Evolutionary conservation across 2,113 vertebrate species (phyloP), one percentile per base, ranked within the genome.

Genomic region (Nycticebus coucang): DNA sequence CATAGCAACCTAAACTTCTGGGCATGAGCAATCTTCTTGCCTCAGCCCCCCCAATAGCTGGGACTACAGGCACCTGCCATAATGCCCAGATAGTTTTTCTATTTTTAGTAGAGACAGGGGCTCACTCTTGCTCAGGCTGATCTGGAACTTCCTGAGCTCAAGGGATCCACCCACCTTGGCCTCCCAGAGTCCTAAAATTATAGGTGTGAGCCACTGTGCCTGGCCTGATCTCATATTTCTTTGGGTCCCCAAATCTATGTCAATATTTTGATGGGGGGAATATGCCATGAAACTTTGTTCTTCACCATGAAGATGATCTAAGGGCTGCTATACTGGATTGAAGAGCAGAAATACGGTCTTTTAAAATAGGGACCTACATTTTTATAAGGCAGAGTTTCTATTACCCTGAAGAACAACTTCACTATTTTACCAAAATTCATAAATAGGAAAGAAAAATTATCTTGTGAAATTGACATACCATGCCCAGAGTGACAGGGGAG

Each of bases 361-460:
- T 94, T 55, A 55, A 59, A 88, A 82, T 6, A 62, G 30, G 26
- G 62, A 85, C 2, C 2, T 22, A 33, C 5, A 11, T 35, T 21
- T 69, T 77, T 33, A 26, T 41, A 79, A 57, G 6, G 24, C 45
- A 90, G 62, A 59, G 28, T 33, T 91, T 88, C 83, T 26, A 30
- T 21, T 86, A 18, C 37, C 33, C 68, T 45, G 26, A 80, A 68
- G 5, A 75, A 17, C 6, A 13, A 28, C 80, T 89, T 79, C 78
- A 59, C 50, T 62, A 82, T 78, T 89, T 95, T 62, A 68, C n/a
- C 33, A 92, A 91, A 94, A 60, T 93, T 69, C 87, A 83, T 64
- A 69, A 69, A 88, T 77, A 50, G 35, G 83, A 50, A 72, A 69
- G 19, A 89, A 69, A 94, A 57, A 41, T 66, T 60, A 66, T 24